Conservation (phyloP, 2,888 invertebrate genomes). For the Amorpha juglandis region DNA sequence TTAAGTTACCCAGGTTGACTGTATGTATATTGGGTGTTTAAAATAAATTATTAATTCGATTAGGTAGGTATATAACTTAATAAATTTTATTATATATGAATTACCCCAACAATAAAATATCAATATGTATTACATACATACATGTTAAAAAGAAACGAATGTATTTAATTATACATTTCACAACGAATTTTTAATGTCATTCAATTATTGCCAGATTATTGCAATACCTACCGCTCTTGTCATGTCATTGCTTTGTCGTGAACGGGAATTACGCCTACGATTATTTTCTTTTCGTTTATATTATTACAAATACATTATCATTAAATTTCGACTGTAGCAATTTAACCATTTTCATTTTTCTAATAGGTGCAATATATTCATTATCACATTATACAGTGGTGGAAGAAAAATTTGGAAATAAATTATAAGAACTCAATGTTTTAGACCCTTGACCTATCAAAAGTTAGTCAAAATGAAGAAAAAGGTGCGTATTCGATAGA, state of each 20-base stretch:
- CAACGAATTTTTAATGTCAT: background rate
- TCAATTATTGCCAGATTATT: too few species aligned
- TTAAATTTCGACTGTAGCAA: background rate
- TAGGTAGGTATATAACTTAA: too few species aligned
- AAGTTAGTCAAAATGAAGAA: slow-evolving; percentile 74
- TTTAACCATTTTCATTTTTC: background rate
- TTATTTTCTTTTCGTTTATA: slow-evolving; percentile 32
- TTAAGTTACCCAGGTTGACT: too few species aligned
- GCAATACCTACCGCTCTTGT: slow-evolving; percentile 14
- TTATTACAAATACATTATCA: slow-evolving; percentile 28
- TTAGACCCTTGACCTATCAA: slow-evolving; percentile 50
- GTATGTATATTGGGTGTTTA: too few species aligned
- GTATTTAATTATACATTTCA: too few species aligned
- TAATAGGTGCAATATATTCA: background rate
- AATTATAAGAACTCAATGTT: slow-evolving; percentile 35
- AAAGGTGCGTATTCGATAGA: slow-evolving; percentile 62
- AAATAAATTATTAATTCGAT: too few species aligned
- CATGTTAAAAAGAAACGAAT: too few species aligned
- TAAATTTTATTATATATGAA: too few species aligned
- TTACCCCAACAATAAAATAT: too few species aligned
- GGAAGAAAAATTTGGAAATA: slow-evolving; percentile 21
- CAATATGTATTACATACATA: too few species aligned
- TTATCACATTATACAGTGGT: background rate
- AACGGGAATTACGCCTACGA: slow-evolving; percentile 48
- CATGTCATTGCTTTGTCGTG: slow-evolving; percentile 37